Conservation (phyloP, 2,888 invertebrate species). For the Euplagia quadripunctaria region DNA sequence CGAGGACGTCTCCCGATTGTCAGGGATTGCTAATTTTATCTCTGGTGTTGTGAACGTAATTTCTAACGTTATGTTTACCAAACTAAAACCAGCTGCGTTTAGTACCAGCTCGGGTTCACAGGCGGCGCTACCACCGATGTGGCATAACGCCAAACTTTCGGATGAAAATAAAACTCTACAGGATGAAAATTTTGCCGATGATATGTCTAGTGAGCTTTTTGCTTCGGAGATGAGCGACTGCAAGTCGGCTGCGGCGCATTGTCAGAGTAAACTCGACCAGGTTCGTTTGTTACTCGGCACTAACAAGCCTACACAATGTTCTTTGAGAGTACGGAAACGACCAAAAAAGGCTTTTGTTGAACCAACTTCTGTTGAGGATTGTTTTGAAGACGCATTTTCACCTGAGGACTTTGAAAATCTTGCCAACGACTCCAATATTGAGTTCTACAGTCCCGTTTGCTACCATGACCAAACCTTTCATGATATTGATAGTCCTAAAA, state of each 20-base stretch:
- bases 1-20: slow-evolving; percentile 53
- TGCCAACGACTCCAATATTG: slow-evolving; percentile 60
- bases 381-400: slow-evolving; percentile 76
- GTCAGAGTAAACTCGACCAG: slow-evolving; percentile 73
- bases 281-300: slow-evolving; percentile 65
- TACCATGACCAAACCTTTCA: slow-evolving; percentile 58
- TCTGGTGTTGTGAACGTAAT: slow-evolving; percentile 75
- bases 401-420: slow-evolving; percentile 71
- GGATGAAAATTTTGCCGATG: slow-evolving; percentile 49
- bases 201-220: slow-evolving; percentile 51
- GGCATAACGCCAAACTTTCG: slow-evolving; percentile 72
- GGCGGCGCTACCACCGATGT: slow-evolving; percentile 65
- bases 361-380: slow-evolving; percentile 67
- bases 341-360: slow-evolving; percentile 71
- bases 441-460: slow-evolving; percentile 64
- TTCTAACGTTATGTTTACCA: slow-evolving; percentile 70
- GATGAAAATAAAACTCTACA: slow-evolving; percentile 72
- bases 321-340: slow-evolving; percentile 54
- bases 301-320: slow-evolving; percentile 54
- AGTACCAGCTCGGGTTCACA: slow-evolving; percentile 60
- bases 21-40: slow-evolving; percentile 73
- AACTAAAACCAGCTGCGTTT: slow-evolving; percentile 66
- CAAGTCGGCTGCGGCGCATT: slow-evolving; percentile 65
- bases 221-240: slow-evolving; percentile 69
- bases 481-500: slow-evolving; percentile 62